Percentiles rank a stretch among this genome's conserved stretches.
Evolutionary conservation across 2,888 invertebrate genomes (phyloP).

Genomic region (Amphipoea lucens): DNA sequence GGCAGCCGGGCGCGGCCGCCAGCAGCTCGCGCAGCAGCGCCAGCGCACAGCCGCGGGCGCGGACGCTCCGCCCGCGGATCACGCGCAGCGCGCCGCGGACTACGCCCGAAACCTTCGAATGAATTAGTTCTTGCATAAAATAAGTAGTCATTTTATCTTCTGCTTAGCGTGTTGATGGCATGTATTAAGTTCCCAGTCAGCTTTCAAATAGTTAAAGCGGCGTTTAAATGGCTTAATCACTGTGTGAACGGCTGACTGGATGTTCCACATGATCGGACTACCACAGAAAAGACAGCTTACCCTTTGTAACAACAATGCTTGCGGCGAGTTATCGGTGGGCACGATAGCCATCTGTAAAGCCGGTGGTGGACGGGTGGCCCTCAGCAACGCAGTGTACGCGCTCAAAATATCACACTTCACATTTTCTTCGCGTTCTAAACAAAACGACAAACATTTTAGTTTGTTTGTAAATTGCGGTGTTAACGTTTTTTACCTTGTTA

Average conservation of each 20-base stretch:
- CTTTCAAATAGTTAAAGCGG: background rate
- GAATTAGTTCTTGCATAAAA: background rate
- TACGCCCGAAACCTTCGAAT: slow-evolving; percentile 83
- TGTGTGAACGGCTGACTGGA: background rate
- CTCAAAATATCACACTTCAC: slow-evolving; percentile 99
- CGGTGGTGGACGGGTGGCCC: slow-evolving; percentile 95
- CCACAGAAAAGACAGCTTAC: slow-evolving; percentile 68
- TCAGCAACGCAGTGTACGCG: slow-evolving; percentile 97
- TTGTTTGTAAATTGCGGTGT: background rate
- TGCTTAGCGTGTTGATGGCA: background rate
- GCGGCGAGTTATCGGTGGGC: slow-evolving; percentile 93
- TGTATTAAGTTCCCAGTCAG: background rate
- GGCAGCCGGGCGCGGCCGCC: slow-evolving; percentile 96
- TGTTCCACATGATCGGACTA: background rate
- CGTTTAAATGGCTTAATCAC: background rate
- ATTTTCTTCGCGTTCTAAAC: slow-evolving; percentile 98
- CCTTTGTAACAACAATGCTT: slow-evolving; percentile 90
- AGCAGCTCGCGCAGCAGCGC: slow-evolving; percentile 97
- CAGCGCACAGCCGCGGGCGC: slow-evolving; percentile 96
- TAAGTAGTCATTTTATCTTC: background rate
- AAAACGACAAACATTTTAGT: slow-evolving; percentile 3
- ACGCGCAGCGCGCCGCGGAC: slow-evolving; percentile 97
- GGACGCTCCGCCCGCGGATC: slow-evolving; percentile 93
- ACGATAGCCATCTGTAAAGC: slow-evolving; percentile 92
- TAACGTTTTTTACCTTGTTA: background rate